Evolutionary conservation across 1,140 invertebrate species (phyloP).

Genomic region (Zaprionus capensis): DNA sequence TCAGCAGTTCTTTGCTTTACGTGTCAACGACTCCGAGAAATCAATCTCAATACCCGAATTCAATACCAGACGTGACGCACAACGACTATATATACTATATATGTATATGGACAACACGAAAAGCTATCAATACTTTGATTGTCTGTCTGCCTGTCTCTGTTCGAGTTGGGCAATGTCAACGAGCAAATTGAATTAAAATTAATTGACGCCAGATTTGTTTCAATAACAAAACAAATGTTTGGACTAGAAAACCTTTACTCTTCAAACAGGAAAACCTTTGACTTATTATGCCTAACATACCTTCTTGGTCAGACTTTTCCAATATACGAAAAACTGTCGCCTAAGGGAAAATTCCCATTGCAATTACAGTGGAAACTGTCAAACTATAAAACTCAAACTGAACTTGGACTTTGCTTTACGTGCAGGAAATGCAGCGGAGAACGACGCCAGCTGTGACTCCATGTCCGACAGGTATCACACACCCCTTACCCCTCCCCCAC

Average conservation of each 20-base stretch:
- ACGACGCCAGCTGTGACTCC: constrained; percentile 12
- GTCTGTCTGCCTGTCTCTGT: too few species aligned
- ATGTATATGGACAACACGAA: constrained; percentile 3
- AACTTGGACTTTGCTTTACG: constrained; percentile 9
- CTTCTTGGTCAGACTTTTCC: not conserved
- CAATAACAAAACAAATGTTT: not conserved
- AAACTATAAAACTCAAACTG: constrained; percentile 11
- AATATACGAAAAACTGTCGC: not conserved
- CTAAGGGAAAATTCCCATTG: not conserved
- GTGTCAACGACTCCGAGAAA: constrained; percentile 63
- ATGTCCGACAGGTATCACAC: constrained; percentile 16
- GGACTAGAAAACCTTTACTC: not conserved
- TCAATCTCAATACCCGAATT: constrained; percentile 57
- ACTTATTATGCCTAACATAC: too few species aligned
- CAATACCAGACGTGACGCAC: constrained; percentile 42
- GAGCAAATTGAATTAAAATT: constrained; percentile 13
- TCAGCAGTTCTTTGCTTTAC: constrained; percentile 31
- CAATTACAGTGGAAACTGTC: not conserved
- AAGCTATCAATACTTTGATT: constrained; percentile 1
- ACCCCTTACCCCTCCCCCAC: not conserved
- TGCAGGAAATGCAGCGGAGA: constrained; percentile 7
- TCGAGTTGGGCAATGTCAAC: not conserved
- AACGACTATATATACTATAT: not conserved
- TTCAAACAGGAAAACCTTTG: too few species aligned
- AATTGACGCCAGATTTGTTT: constrained; percentile 1